Evolutionary conservation across 2,113 vertebrate species (phyloP).

Genomic region (Elaphurus davidianus): DNA sequence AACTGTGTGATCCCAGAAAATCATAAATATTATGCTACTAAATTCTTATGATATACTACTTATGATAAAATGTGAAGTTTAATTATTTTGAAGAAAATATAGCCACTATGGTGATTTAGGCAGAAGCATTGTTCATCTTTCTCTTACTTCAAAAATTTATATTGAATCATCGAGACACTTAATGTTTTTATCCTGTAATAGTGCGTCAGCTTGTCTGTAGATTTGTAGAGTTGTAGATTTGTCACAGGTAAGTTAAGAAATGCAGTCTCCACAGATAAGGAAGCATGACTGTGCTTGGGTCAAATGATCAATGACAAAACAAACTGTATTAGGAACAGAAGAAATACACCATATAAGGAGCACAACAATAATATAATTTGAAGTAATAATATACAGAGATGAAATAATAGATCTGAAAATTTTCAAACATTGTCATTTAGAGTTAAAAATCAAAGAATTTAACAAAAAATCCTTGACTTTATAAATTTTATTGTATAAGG

Average conservation of each 20-base stretch:
- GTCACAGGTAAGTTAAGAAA: not conserved
- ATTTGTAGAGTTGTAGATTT: not conserved
- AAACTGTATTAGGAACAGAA: not conserved
- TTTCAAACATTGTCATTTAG: not conserved
- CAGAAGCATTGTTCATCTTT: not conserved
- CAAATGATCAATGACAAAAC: not conserved
- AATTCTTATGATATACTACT: not conserved
- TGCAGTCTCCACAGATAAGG: not conserved
- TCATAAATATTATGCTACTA: not conserved
- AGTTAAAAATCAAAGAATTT: not conserved
- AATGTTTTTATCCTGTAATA: not conserved
- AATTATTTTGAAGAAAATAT: constrained; percentile 43
- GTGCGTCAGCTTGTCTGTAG: not conserved
- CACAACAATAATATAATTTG: not conserved
- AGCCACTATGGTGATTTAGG: not conserved
- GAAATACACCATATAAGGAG: not conserved
- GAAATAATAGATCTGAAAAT: not conserved
- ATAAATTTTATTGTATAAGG: not conserved
- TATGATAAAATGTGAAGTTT: not conserved
- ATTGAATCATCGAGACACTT: not conserved
- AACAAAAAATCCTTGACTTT: not conserved
- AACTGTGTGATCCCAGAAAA: not conserved
- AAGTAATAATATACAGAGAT: not conserved
- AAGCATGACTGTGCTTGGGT: not conserved
- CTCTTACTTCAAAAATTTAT: not conserved